A percentile compares a stretch with the other conserved stretches of the same genome.
Conservation (phyloP, 2,888 invertebrate genomes). For the Mimas tiliae region DNA sequence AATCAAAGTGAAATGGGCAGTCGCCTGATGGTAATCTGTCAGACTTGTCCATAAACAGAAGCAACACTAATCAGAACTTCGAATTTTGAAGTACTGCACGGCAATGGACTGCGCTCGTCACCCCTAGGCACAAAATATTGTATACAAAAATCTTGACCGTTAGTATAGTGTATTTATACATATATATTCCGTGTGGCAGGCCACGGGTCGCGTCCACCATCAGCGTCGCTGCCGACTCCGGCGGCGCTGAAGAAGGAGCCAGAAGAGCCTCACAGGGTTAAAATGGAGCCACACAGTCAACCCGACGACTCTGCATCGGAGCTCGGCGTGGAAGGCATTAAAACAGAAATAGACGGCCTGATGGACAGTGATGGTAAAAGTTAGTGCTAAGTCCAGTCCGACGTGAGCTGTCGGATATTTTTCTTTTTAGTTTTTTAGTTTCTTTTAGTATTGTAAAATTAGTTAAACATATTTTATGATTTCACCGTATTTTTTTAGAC, state of each 20-base stretch:
- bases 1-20: too few species aligned
- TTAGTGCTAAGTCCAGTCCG: constrained; percentile 26
- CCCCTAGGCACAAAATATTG: too few species aligned
- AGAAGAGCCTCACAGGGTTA: constrained; percentile 76
- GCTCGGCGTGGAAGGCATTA: constrained; percentile 79
- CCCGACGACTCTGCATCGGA: constrained; percentile 70
- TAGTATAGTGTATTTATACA: too few species aligned
- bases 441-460: too few species aligned
- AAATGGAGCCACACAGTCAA: constrained; percentile 78
- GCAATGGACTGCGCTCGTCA: too few species aligned
- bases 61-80: too few species aligned
- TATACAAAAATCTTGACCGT: too few species aligned
- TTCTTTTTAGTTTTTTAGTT: background rate
- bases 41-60: too few species aligned
- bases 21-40: too few species aligned
- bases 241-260: constrained; percentile 81
- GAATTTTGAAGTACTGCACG: too few species aligned
- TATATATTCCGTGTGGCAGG: constrained; percentile 47
- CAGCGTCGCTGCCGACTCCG: constrained; percentile 80
- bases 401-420: background rate
- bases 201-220: constrained; percentile 81
- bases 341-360: constrained; percentile 82
- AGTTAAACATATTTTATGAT: background rate
- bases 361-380: constrained; percentile 78
- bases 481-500: too few species aligned